Conservation (phyloP, 1,140 invertebrate genomes). For the Drosophila rufa region DNA sequence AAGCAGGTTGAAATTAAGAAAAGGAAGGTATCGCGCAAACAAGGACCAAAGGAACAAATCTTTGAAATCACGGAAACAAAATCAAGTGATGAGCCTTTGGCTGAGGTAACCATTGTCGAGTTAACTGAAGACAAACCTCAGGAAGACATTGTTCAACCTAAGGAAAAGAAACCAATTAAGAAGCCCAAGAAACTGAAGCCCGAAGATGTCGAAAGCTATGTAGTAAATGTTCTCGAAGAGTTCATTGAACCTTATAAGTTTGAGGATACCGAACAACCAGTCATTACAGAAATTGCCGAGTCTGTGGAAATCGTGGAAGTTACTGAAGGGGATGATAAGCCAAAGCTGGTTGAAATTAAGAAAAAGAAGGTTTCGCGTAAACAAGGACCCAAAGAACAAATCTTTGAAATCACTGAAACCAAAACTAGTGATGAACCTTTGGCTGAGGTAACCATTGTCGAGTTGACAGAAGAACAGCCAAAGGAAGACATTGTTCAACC, state of each 20-base stretch:
- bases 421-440: constrained; percentile 52
- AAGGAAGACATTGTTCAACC: background rate
- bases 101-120: constrained; percentile 26
- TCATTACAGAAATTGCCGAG: constrained; percentile 56
- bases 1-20: constrained; percentile 58
- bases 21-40: constrained; percentile 58
- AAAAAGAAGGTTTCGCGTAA: constrained; percentile 53
- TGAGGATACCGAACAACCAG: constrained; percentile 23
- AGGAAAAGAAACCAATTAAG: constrained; percentile 38
- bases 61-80: constrained; percentile 60
- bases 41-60: constrained; percentile 54
- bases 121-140: too few species aligned
- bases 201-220: constrained; percentile 51
- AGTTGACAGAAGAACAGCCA: constrained; percentile 35
- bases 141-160: background rate
- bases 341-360: constrained; percentile 47
- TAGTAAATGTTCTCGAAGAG: constrained; percentile 73
- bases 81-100: constrained; percentile 24
- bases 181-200: constrained; percentile 62
- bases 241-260: constrained; percentile 36
- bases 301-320: constrained; percentile 32
- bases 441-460: constrained; percentile 55
- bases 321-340: constrained; percentile 29
- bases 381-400: constrained; percentile 52
- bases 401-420: constrained; percentile 60